phyloP scores from a whole-genome alignment of 2,113 vertebrate species.

The Salvelinus alpinus region DNA sequence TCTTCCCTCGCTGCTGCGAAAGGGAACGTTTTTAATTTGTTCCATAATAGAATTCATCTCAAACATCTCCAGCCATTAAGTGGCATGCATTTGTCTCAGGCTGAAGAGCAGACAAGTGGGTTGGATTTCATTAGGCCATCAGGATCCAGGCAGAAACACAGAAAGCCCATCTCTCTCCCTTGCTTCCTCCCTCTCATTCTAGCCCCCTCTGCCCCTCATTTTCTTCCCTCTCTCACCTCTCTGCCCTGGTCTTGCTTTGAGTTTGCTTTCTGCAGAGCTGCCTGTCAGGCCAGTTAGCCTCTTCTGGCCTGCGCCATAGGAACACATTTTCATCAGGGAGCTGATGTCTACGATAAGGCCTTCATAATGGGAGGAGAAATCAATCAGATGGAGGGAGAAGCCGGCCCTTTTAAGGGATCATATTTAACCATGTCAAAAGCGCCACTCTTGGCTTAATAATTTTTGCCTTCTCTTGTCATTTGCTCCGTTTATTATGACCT shows the following conservation, averaged over 20 bases:
- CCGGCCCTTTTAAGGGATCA: conserved; percentile 56
- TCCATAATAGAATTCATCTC: conserved; percentile 75
- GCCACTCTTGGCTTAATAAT: conserved; percentile 62
- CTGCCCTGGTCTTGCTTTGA: not conserved
- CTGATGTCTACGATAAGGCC: conserved; percentile 4
- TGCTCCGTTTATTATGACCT: conserved; percentile 70
- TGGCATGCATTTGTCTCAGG: conserved; percentile 67
- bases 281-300: conserved; percentile 33
- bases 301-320: conserved; percentile 42
- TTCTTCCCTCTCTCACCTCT: conserved; percentile 17
- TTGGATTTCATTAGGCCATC: conserved; percentile 72
- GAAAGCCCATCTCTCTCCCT: conserved; percentile 20
- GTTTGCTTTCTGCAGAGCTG: not conserved
- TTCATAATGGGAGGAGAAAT: conserved; percentile 19
- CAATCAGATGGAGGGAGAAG: conserved; percentile 3
- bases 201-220: not conserved
- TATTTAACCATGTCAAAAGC: conserved; percentile 60
- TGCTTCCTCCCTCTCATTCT: not conserved
- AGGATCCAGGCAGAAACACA: conserved; percentile 53
- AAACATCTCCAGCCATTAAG: conserved; percentile 71
- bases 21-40: conserved; percentile 74
- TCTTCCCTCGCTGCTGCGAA: conserved; percentile 39
- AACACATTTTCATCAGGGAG: not conserved
- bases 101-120: conserved; percentile 70
- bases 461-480: conserved; percentile 60